Evolutionary conservation across 2,113 vertebrate genomes (phyloP).

Genomic region (Turnix velox): DNA sequence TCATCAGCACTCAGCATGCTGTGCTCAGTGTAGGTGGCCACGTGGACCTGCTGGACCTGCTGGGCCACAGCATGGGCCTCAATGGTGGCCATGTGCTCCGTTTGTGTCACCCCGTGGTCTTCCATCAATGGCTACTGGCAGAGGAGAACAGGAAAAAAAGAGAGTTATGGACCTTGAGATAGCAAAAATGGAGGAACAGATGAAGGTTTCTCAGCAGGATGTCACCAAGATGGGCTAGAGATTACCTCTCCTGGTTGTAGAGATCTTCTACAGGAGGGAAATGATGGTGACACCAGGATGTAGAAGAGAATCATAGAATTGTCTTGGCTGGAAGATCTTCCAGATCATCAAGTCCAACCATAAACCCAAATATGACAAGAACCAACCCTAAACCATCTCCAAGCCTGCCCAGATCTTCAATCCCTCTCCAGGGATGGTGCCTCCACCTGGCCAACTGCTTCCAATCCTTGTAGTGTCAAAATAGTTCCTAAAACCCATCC

Average conservation of each 20-base stretch:
- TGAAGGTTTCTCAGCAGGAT: neutral
- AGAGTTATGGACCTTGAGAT: neutral
- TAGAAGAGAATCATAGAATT: too few relatives aligned
- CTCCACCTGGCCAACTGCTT: too few relatives aligned
- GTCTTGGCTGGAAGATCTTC: too few relatives aligned
- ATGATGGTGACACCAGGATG: fast-evolving
- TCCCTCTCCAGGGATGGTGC: too few relatives aligned
- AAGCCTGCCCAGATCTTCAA: too few relatives aligned
- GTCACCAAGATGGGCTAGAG: neutral
- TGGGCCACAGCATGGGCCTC: slow-evolving; percentile 93
- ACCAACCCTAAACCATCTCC: too few relatives aligned
- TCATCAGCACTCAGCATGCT: slow-evolving; percentile 94
- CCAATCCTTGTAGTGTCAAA: too few relatives aligned
- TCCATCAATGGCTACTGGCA: slow-evolving; percentile 81
- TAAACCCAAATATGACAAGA: too few relatives aligned
- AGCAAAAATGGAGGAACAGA: neutral
- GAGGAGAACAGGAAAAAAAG: neutral
- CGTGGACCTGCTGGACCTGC: slow-evolving; percentile 91
- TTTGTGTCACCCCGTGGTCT: slow-evolving; percentile 86
- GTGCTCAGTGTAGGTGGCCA: slow-evolving; percentile 91
- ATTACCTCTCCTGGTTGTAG: neutral
- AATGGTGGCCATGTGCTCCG: slow-evolving; percentile 95
- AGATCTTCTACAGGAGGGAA: fast-evolving
- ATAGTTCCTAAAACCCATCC: too few relatives aligned
- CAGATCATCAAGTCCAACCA: too few relatives aligned